phyloP scores from a whole-genome alignment of 2,113 vertebrate species.

The Illadopsis cleaveri region DNA sequence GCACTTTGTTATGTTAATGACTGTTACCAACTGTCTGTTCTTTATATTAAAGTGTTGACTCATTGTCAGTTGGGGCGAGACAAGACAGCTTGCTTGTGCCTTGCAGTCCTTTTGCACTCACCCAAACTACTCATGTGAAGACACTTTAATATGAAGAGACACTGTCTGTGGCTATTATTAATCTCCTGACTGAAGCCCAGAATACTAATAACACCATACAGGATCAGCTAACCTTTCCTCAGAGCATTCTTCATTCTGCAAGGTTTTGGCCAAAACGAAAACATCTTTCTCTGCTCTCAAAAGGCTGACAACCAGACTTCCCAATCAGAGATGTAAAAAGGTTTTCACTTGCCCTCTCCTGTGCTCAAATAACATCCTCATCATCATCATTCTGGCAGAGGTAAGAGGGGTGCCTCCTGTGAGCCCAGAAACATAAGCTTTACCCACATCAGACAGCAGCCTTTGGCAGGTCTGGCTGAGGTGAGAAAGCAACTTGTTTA shows the following conservation, averaged over 20 bases:
- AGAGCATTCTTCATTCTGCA: background rate
- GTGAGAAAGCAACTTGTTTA: background rate
- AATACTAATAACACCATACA: background rate
- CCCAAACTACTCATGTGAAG: slow-evolving; percentile 55
- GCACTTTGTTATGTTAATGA: slow-evolving; percentile 65
- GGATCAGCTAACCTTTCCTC: background rate
- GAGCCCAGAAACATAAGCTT: background rate
- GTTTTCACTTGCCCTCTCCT: background rate
- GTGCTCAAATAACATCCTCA: background rate
- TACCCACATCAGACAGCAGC: background rate
- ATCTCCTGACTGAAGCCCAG: slow-evolving; percentile 36
- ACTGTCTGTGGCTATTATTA: slow-evolving; percentile 43
- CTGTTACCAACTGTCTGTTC: slow-evolving; percentile 51
- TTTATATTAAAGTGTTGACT: slow-evolving; percentile 53
- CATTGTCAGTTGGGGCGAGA: slow-evolving; percentile 39
- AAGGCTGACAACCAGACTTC: background rate
- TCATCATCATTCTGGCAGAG: background rate
- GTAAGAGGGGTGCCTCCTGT: background rate
- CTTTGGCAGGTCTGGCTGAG: background rate
- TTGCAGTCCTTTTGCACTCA: slow-evolving; percentile 47
- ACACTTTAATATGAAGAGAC: slow-evolving; percentile 61
- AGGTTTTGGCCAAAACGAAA: background rate
- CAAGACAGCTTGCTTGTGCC: slow-evolving; percentile 47
- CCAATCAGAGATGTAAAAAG: background rate
- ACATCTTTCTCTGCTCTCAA: background rate